phyloP scores from a whole-genome alignment of 1,140 invertebrate species.

The Tyrophagus putrescentiae region DNA sequence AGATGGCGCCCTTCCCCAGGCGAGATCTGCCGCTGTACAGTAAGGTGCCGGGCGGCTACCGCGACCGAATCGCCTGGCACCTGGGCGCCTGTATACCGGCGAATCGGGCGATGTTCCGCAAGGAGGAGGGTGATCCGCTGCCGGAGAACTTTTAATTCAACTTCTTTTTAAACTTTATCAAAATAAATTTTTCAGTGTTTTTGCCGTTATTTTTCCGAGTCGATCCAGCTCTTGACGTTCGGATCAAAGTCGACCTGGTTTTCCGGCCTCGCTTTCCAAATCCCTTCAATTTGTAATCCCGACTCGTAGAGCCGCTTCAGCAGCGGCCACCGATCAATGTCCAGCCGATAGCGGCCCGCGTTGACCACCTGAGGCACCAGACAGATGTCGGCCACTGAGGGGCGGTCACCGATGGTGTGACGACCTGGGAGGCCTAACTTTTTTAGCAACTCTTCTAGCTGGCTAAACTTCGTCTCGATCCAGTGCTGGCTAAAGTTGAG shows the following conservation, averaged over 20 bases:
- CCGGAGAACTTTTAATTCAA: too few species aligned
- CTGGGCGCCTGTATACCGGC: too few species aligned
- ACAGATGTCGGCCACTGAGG: conserved; percentile 86
- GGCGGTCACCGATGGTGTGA: conserved; percentile 81
- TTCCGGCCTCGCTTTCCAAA: conserved; percentile 67
- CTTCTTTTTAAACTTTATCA: too few species aligned
- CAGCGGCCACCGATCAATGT: conserved; percentile 70
- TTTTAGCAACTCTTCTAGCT: conserved; percentile 69
- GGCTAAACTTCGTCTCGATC: conserved; percentile 68
- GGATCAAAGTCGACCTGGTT: conserved; percentile 85
- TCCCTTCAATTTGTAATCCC: conserved; percentile 51
- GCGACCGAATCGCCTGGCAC: too few species aligned
- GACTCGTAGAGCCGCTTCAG: conserved; percentile 63
- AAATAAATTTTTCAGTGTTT: too few species aligned
- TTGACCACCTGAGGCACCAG: conserved; percentile 63
- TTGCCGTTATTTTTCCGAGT: too few species aligned
- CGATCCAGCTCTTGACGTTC: too few species aligned
- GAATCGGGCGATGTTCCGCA: too few species aligned
- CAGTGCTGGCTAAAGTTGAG: conserved; percentile 72
- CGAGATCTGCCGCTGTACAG: too few species aligned
- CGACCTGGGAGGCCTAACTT: conserved; percentile 72
- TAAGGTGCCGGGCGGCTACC: too few species aligned
- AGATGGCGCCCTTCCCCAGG: too few species aligned
- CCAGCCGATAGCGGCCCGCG: conserved; percentile 61
- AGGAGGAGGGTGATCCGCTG: too few species aligned